These are phyloP conservation scores for Thaleichthys pacificus DNA, from an alignment of 2,797 vertebrate genomes.

Conservation along the genomic window DNA sequence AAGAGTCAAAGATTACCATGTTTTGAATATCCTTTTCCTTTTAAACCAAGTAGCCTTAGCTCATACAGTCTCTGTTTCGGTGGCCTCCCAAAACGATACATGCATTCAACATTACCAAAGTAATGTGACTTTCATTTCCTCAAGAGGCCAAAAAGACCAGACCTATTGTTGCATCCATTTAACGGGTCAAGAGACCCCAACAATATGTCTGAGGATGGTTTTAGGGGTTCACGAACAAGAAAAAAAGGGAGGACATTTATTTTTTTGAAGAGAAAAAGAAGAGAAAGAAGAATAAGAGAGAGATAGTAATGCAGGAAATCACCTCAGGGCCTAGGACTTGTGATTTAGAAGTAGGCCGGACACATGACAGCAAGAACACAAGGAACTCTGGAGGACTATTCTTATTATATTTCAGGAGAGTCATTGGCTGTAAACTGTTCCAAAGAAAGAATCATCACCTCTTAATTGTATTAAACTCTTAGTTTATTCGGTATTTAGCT, in stretches of 20 bases:
- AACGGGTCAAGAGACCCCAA: slow-evolving; percentile 76
- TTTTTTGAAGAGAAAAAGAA: slow-evolving; percentile 66
- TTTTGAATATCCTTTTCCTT: slow-evolving; percentile 6
- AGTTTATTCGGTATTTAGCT: too few species aligned
- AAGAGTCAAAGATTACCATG: background rate
- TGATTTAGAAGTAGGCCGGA: slow-evolving; percentile 51
- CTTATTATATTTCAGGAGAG: too few species aligned
- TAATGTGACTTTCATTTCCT: slow-evolving; percentile 65
- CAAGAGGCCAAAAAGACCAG: slow-evolving; percentile 52
- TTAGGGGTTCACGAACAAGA: slow-evolving; percentile 59
- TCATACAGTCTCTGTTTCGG: slow-evolving; percentile 7
- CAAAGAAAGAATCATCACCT: background rate
- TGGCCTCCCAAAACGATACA: background rate
- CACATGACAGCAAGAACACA: slow-evolving; percentile 50
- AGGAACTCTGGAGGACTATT: slow-evolving; percentile 36
- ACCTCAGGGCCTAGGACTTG: slow-evolving; percentile 72
- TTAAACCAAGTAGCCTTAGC: slow-evolving; percentile 16
- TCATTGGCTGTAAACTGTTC: background rate
- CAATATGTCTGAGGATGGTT: slow-evolving; percentile 75
- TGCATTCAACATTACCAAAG: slow-evolving; percentile 12
- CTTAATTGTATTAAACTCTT: background rate
- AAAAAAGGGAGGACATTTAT: slow-evolving; percentile 58
- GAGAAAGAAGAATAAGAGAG: slow-evolving; percentile 24
- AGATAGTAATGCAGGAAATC: slow-evolving; percentile 56
- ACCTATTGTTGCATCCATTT: slow-evolving; percentile 73